These are phyloP conservation scores for Lasioglossum figueresi DNA, from an alignment of 2,888 invertebrate genomes.

Conservation along the genomic window DNA sequence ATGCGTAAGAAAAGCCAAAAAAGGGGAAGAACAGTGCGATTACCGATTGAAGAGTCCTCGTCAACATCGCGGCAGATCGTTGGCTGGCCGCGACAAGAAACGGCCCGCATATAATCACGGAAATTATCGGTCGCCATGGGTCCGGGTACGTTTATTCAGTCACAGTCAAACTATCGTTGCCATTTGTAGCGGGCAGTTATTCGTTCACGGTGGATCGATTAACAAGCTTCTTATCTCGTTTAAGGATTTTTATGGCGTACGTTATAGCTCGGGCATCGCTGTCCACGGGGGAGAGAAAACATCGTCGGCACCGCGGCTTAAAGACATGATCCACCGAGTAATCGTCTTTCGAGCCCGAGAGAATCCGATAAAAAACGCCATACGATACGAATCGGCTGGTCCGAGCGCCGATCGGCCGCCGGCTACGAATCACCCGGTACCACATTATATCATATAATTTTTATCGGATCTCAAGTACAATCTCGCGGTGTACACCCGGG, in stretches of 20 bases:
- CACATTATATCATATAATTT: constrained; percentile 77
- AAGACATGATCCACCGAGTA: constrained; percentile 70
- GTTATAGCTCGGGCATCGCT: constrained; percentile 69
- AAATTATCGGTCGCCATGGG: constrained; percentile 38
- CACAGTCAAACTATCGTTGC: constrained; percentile 53
- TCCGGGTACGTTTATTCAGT: constrained; percentile 14
- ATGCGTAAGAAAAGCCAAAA: not conserved
- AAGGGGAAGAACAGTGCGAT: not conserved
- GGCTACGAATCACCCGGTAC: constrained; percentile 74
- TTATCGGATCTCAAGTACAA: constrained; percentile 79
- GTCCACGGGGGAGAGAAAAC: constrained; percentile 59
- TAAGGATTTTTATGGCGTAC: constrained; percentile 73
- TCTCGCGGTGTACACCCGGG: constrained; percentile 73
- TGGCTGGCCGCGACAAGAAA: not conserved
- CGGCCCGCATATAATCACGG: constrained; percentile 37
- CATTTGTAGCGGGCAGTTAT: constrained; percentile 55
- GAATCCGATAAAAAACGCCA: constrained; percentile 73
- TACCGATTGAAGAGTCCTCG: not conserved
- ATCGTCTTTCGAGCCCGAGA: constrained; percentile 63
- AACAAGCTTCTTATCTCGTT: constrained; percentile 76
- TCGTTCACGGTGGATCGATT: constrained; percentile 70
- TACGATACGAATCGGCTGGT: constrained; percentile 76
- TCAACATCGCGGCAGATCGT: not conserved
- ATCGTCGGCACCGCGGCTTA: constrained; percentile 67
- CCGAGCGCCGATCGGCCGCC: constrained; percentile 76